Base-by-base conservation (phyloP, 2,113 vertebrate species). In the Ondatra zibethicus region DNA sequence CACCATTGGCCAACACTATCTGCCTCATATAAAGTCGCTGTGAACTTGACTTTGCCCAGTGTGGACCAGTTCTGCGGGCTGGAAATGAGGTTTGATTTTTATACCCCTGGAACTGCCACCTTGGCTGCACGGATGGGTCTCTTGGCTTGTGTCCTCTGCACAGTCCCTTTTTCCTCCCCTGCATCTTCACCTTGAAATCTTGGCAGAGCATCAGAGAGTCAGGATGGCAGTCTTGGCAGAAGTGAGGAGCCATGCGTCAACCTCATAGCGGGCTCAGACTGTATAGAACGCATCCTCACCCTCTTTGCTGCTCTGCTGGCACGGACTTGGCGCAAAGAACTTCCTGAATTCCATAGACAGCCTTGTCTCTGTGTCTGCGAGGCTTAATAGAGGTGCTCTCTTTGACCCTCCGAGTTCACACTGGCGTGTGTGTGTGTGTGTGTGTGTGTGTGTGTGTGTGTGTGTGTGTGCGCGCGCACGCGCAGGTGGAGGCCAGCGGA, bases 181-280 rank as follows among this genome's bases (percentile, higher is more conserved):
- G 88, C 73, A 31, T 76, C 92, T 89, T 91, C 81, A 91, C 96
- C 94, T 92, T 95, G 96, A 92, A 91, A 77, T 92, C 58, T 55
- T 93, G 95, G 95, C 95, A 78, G 88, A 80, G 27, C 47, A 80
- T 93, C 88, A 88, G 31, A 93, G 91, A 66, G 63, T n/a, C 0
- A 10, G 80, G 88, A 95, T 86, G 47, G 94, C 58, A 88, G 85
- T 91, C 94, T 96, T 96, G 95, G 95, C 91, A 86, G 81, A 50
- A 45, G 39, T 61, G 8, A 89, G 81, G 52, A 61, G 25, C 33
- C 77, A 42, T 1, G 2, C 23, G 81, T 70, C 63, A 52, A 45
- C 47, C 21, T 72, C 76, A 33, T 12, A 33, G 55, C 16, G 70
- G 89, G 73, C 3, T 36, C 93, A 85, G 27, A 78, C 86, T 76